phyloP scores from a whole-genome alignment of 2,888 invertebrate species.

The Scelioninae gen. 1 region DNA sequence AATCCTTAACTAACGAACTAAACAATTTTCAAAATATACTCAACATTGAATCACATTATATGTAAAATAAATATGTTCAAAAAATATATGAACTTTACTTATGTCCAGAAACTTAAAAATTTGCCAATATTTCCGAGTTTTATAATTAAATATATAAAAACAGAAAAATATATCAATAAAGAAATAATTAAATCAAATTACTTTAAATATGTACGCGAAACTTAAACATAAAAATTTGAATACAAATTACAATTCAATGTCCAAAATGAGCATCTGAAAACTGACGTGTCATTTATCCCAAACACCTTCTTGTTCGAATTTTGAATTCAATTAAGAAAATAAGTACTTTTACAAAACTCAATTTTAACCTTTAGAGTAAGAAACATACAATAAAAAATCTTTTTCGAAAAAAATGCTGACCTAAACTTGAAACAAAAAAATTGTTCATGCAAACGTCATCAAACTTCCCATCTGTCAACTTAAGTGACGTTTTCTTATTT shows the following conservation, averaged over 20 bases:
- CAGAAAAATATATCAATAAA: too few relatives aligned
- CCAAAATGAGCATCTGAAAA: not conserved
- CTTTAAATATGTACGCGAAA: too few relatives aligned
- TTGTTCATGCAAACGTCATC: not conserved
- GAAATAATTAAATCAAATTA: not conserved
- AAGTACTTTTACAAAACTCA: not conserved
- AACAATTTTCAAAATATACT: not conserved
- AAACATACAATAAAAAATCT: not conserved
- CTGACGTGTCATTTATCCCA: conserved; percentile 1
- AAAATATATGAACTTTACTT: too few relatives aligned
- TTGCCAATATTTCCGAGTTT: too few relatives aligned
- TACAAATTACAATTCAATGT: not conserved
- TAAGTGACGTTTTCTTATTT: not conserved
- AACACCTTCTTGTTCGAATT: not conserved
- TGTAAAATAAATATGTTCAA: too few relatives aligned
- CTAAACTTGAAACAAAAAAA: too few relatives aligned
- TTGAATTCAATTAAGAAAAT: not conserved
- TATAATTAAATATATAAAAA: too few relatives aligned
- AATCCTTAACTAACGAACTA: not conserved
- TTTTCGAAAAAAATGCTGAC: not conserved
- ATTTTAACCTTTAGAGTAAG: not conserved
- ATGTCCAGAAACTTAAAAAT: too few relatives aligned
- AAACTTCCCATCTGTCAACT: not conserved
- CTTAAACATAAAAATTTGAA: not conserved
- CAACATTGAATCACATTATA: too few relatives aligned